These are phyloP conservation scores for Trachythela sp. DNA, from an alignment of 64 coral and sea anemone genomes.

Conservation along the genomic window DNA sequence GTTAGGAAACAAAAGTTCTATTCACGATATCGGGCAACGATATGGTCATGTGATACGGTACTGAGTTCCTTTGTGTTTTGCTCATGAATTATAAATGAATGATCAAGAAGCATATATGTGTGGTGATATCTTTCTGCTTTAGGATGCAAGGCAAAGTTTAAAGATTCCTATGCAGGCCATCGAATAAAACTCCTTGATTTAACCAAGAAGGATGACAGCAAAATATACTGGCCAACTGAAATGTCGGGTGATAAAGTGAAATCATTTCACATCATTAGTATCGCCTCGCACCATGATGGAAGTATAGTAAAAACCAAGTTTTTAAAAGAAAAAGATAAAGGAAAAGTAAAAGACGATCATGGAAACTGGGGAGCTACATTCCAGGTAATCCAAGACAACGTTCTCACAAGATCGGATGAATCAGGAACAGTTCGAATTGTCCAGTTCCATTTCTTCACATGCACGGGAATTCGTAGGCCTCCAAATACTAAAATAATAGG, in stretches of 20 bases:
- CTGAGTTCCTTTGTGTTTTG: too few species aligned
- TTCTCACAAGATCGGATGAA: too few species aligned
- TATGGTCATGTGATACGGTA: too few species aligned
- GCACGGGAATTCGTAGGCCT: too few species aligned
- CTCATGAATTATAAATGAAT: too few species aligned
- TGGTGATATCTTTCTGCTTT: neutral
- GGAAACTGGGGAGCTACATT: neutral
- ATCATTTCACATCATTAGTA: neutral
- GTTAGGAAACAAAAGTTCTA: too few species aligned
- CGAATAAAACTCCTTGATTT: neutral
- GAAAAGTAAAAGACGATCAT: neutral
- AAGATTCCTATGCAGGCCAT: neutral
- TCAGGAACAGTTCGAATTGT: too few species aligned
- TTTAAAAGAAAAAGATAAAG: neutral
- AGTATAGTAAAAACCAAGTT: neutral
- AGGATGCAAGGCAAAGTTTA: neutral
- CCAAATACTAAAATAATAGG: too few species aligned
- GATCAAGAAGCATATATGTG: too few species aligned
- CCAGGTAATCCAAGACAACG: neutral
- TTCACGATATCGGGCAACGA: too few species aligned
- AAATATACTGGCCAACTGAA: neutral
- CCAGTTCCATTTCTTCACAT: too few species aligned
- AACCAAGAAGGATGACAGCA: neutral
- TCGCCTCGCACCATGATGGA: neutral
- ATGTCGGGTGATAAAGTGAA: neutral